Conservation (phyloP, 2,888 invertebrate species). For the Cataglyphis altisquamis region DNA sequence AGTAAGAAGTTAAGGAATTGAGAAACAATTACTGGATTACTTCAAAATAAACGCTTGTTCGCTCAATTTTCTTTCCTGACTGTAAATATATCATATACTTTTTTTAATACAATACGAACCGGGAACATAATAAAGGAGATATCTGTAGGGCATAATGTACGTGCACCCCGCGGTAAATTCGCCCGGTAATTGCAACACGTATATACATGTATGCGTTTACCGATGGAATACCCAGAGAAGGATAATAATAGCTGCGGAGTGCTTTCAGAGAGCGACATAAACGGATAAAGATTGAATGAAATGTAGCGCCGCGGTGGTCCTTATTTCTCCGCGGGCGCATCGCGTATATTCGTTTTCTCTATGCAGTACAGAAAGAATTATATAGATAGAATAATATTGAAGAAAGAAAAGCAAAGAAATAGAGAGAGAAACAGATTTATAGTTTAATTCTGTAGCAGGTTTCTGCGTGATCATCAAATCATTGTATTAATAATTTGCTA, state of each 20-base stretch:
- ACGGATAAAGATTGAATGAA: conserved; percentile 51
- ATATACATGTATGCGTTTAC: conserved; percentile 28
- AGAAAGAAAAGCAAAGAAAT: background rate
- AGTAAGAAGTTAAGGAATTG: background rate
- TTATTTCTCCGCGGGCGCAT: background rate
- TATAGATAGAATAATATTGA: too few species aligned
- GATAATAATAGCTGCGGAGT: conserved; percentile 45
- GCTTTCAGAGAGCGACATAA: conserved; percentile 53
- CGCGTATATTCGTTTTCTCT: conserved; percentile 29
- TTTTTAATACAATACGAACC: background rate
- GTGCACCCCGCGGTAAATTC: conserved; percentile 43
- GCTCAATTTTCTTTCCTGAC: background rate
- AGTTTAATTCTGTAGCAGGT: conserved; percentile 22
- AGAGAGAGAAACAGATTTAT: conserved; percentile 12
- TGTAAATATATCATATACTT: background rate
- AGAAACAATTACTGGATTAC: background rate
- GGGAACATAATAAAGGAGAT: conserved; percentile 39
- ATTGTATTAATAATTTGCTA: background rate
- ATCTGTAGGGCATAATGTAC: conserved; percentile 3
- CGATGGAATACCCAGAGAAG: conserved; percentile 41
- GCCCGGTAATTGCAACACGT: conserved; percentile 45
- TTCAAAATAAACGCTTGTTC: background rate
- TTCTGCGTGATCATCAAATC: conserved; percentile 23
- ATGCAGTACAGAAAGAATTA: background rate
- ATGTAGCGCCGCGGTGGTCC: conserved; percentile 30